Evolutionary conservation across 2,113 vertebrate species (phyloP).

Genomic region (Chlamydotis undulata): DNA sequence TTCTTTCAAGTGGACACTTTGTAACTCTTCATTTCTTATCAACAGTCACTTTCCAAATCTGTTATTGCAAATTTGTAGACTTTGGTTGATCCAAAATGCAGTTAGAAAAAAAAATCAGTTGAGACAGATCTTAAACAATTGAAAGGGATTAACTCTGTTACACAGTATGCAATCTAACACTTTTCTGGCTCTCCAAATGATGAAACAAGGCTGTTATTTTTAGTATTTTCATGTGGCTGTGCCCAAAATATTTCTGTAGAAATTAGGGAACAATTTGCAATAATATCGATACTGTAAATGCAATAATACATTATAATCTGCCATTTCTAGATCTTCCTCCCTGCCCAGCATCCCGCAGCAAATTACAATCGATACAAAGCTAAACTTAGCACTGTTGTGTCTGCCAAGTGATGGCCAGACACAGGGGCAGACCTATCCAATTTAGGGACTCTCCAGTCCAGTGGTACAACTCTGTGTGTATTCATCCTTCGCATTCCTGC

Average conservation of each 20-base stretch:
- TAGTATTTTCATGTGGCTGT: constrained; percentile 28
- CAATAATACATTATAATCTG: constrained; percentile 60
- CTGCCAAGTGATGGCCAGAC: constrained; percentile 31
- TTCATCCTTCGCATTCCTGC: background rate
- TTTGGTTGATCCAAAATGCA: background rate
- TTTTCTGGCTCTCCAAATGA: background rate
- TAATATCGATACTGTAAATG: constrained; percentile 56
- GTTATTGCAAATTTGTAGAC: background rate
- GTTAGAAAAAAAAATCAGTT: background rate
- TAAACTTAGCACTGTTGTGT: constrained; percentile 58
- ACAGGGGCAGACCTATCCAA: background rate
- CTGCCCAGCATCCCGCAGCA: constrained; percentile 28
- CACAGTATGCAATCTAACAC: background rate
- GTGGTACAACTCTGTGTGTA: background rate
- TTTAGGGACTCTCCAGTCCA: constrained; percentile 9
- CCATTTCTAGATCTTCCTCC: constrained; percentile 32
- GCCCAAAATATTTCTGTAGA: constrained; percentile 31
- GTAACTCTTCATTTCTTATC: background rate
- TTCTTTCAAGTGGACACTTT: background rate
- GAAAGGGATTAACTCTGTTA: constrained; percentile 15
- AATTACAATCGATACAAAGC: constrained; percentile 50
- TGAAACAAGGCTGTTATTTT: background rate
- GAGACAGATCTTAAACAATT: background rate
- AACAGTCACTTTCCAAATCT: background rate
- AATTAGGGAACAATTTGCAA: constrained; percentile 53